Percentiles rank a stretch among this genome's conserved stretches.
phyloP scores from a whole-genome alignment of 2,113 vertebrate genomes.

The Sebastes fasciatus region DNA sequence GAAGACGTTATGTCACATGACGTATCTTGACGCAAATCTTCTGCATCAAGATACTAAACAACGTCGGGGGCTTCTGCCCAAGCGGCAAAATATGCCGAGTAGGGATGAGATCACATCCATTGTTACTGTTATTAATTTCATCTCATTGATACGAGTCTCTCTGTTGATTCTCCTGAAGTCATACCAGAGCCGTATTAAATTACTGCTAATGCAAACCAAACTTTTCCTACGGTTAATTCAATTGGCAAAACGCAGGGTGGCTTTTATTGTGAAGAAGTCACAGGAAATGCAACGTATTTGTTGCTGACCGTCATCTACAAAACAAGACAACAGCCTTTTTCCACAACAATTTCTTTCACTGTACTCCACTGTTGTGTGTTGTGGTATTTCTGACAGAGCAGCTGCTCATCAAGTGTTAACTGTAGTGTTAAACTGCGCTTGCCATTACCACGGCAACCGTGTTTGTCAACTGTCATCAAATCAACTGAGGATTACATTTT shows the following conservation, averaged over 20 bases:
- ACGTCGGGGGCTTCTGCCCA: no score
- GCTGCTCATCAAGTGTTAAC: neutral
- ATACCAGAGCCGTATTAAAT: no score
- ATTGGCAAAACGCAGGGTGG: neutral
- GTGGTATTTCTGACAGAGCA: neutral
- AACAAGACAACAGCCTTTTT: neutral
- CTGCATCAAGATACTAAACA: no score
- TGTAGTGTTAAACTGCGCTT: neutral
- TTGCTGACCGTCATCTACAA: neutral
- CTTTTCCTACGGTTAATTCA: neutral
- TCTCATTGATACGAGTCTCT: no score
- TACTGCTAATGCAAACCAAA: no score
- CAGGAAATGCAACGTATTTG: neutral
- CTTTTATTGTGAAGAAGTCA: neutral
- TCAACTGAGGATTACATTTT: neutral
- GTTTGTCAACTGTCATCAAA: neutral
- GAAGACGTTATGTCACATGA: no score
- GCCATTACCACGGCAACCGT: neutral
- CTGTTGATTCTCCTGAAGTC: no score
- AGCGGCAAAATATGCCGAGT: no score
- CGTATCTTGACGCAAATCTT: no score
- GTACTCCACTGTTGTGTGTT: neutral
- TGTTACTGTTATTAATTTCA: no score
- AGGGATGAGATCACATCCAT: no score
- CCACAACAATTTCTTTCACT: no score